A percentile compares a stretch with the other conserved stretches of the same genome.
phyloP scores from a whole-genome alignment of 2,113 vertebrate species.

The Chloroceryle aenea region DNA sequence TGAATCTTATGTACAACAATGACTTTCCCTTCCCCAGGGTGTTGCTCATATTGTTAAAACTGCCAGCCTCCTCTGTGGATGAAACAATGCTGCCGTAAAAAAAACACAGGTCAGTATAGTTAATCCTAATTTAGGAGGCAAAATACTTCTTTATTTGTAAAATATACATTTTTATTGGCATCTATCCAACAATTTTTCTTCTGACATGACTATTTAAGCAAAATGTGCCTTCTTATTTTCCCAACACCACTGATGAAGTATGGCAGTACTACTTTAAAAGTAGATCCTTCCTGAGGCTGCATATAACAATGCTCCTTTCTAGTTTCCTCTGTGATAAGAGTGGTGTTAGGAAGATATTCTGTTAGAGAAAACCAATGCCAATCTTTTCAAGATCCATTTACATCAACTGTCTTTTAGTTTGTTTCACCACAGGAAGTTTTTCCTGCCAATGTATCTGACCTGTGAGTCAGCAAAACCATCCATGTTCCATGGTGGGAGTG shows the following conservation, averaged over 20 bases:
- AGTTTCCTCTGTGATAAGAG: neutral
- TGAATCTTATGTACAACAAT: neutral
- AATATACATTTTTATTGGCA: neutral
- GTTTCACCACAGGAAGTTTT: neutral
- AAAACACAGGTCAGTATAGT: fast-evolving
- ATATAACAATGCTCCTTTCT: neutral
- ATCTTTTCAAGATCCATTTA: neutral
- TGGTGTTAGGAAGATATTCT: neutral
- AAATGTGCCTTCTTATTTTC: neutral
- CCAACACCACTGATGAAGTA: neutral
- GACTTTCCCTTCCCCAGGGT: neutral
- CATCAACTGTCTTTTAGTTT: neutral
- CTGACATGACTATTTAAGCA: neutral
- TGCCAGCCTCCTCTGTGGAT: fast-evolving
- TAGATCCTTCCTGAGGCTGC: neutral
- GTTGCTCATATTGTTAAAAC: neutral
- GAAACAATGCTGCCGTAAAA: neutral
- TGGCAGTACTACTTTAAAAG: neutral
- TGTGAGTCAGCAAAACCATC: neutral
- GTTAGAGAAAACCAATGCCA: neutral
- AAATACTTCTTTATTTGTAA: neutral
- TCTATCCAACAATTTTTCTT: neutral
- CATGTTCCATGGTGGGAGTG: fast-evolving
- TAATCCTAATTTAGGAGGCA: neutral
- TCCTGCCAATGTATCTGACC: neutral